These are phyloP conservation scores for Cavia porcellus DNA, from an alignment of 2,113 vertebrate genomes.

Conservation along the genomic window DNA sequence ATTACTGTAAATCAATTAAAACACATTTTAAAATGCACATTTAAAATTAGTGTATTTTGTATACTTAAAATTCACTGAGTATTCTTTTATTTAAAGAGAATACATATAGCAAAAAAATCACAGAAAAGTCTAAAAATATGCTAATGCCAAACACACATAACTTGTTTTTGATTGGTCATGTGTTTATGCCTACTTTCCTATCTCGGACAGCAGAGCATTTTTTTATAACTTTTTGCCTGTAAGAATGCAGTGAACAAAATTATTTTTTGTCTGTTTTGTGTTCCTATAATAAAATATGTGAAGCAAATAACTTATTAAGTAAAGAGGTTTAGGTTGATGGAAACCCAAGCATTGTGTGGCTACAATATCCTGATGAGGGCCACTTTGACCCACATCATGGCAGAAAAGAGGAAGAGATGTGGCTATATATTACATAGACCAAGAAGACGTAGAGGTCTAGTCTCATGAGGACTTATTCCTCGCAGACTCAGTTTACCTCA, in stretches of 20 bases:
- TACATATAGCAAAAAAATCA: background rate
- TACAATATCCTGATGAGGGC: background rate
- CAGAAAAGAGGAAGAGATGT: background rate
- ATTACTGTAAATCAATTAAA: background rate
- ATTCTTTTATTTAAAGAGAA: background rate
- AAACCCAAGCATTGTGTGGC: no score
- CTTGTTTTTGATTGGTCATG: background rate
- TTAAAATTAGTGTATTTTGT: background rate
- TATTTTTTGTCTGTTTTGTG: background rate
- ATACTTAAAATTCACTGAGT: background rate
- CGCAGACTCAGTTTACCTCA: background rate
- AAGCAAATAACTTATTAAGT: background rate
- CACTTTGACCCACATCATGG: background rate
- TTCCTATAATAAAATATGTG: background rate
- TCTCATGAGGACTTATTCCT: background rate
- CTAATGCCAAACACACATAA: background rate
- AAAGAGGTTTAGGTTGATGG: background rate
- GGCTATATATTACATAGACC: background rate
- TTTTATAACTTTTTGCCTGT: background rate
- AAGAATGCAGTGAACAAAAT: background rate
- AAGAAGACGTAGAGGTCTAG: background rate
- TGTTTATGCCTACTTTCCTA: background rate
- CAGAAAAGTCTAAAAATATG: constrained; percentile 17
- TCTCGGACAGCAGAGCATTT: background rate
- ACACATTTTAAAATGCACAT: background rate